Base-by-base conservation (phyloP, 2,888 invertebrate genomes). In the Oscheius sp. region DNA sequence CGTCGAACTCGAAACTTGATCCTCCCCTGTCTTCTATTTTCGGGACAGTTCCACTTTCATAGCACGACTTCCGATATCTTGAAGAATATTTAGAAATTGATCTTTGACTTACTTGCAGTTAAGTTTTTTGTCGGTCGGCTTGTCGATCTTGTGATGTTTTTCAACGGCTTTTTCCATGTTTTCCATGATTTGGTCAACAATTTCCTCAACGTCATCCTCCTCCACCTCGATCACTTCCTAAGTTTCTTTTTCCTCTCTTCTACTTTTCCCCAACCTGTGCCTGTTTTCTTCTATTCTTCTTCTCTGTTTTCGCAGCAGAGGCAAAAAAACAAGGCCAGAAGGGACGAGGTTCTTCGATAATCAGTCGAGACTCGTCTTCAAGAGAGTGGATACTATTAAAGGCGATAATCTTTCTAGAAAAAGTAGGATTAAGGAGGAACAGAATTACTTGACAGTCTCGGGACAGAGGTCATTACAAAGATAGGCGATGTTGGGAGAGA, bases 11-110 rank as follows among this genome's bases (percentile, higher is more conserved):
- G 8, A 36, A 36, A 72, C 22, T 71, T 61, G 4, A 68, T 56
- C 14, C 71, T 61, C 14, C 51, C 63, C 26, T 51, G 38, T 22
- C 67, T n/a, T 73, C 74, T 68, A 75, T 80, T 49, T 74, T 74
- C 20, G 79, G 80, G 51, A 67, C 62, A 24, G 64, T 51, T 32
- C 82, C 82, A 5, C 76, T 77, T 26, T 80, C 77, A 67, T 85
- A 85, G 70, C 85, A 85, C 9, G 76, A 75, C 65, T 82, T 82
- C 12, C 85, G 71, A 57, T 85, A 85, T 62, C 22, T 44, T 36
- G n/a, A 41, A 57, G 22, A 33, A 6, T 20, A 3, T 17, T 32
- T n/a, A n/a, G n/a, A n/a, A n/a, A n/a, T n/a, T n/a, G n/a, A n/a
- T n/a, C n/a, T n/a, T n/a, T n/a, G 30, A 51, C 38, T 26, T n/a